Percentiles rank a stretch among this genome's conserved stretches.
Conservation (phyloP, 2,797 vertebrate genomes). For the Gymnothorax reevesii region DNA sequence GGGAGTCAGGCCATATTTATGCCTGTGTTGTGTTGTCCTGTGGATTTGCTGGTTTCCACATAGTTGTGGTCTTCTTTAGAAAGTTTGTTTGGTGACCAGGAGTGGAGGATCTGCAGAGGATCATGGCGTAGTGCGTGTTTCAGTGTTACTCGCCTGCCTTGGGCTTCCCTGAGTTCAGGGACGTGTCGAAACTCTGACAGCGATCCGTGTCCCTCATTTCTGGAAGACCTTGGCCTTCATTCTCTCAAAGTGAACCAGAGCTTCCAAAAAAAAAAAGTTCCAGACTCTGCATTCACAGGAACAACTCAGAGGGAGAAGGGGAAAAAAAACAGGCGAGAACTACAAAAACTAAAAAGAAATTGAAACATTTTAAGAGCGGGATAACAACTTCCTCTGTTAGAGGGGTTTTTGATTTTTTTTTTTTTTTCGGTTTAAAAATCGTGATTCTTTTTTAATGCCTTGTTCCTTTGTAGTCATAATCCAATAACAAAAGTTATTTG, state of each 20-base stretch:
- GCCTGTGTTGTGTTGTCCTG: too few species aligned
- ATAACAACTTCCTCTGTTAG: background rate
- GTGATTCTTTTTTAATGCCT: background rate
- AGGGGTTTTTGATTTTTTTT: background rate
- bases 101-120: background rate
- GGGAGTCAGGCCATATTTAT: too few species aligned
- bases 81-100: background rate
- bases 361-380: background rate
- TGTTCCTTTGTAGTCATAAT: background rate
- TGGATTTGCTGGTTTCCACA: too few species aligned
- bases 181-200: slow-evolving; percentile 21
- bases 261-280: slow-evolving; percentile 40
- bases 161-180: background rate
- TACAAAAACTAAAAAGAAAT: background rate
- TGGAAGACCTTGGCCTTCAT: slow-evolving; percentile 55
- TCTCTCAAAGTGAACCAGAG: slow-evolving; percentile 52
- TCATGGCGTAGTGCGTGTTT: background rate
- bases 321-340: background rate
- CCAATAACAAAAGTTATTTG: background rate
- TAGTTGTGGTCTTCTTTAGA: background rate
- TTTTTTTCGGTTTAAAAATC: background rate
- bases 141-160: background rate
- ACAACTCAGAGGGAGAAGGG: slow-evolving; percentile 5
- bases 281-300: slow-evolving; percentile 36
- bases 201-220: slow-evolving; percentile 48